Conservation (phyloP, 2,113 vertebrate species). For the Syngnathus floridae region DNA sequence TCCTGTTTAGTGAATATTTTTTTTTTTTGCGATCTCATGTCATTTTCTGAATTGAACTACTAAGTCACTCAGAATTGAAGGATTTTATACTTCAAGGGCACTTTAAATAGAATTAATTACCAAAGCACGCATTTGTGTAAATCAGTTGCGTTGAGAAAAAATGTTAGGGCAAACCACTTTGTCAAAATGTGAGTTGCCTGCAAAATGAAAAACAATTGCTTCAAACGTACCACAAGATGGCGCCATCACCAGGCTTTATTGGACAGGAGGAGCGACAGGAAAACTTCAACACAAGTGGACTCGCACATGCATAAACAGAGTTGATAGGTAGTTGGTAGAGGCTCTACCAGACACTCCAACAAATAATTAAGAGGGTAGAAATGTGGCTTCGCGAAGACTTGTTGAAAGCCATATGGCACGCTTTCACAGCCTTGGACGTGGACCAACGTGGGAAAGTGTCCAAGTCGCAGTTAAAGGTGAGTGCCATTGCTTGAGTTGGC, state of each 20-base stretch:
- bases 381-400: constrained; percentile 83
- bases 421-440: constrained; percentile 88
- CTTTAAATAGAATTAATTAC: too few species aligned
- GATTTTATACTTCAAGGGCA: too few species aligned
- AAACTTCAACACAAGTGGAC: background rate
- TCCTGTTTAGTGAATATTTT: too few species aligned
- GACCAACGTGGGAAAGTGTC: constrained; percentile 92
- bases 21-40: too few species aligned
- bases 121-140: too few species aligned
- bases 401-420: constrained; percentile 90
- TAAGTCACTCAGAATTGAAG: too few species aligned
- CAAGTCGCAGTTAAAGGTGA: constrained; percentile 92
- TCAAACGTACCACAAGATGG: background rate
- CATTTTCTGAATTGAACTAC: too few species aligned
- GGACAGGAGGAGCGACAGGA: background rate
- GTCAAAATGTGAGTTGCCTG: too few species aligned
- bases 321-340: too few species aligned
- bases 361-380: constrained; percentile 3
- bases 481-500: constrained; percentile 14
- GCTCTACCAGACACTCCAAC: background rate
- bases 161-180: too few species aligned
- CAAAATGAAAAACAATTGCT: too few species aligned
- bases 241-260: background rate
- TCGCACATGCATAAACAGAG: background rate
- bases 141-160: too few species aligned